phyloP scores from a whole-genome alignment of 2,888 invertebrate genomes.

The Stegophylla sp. region DNA sequence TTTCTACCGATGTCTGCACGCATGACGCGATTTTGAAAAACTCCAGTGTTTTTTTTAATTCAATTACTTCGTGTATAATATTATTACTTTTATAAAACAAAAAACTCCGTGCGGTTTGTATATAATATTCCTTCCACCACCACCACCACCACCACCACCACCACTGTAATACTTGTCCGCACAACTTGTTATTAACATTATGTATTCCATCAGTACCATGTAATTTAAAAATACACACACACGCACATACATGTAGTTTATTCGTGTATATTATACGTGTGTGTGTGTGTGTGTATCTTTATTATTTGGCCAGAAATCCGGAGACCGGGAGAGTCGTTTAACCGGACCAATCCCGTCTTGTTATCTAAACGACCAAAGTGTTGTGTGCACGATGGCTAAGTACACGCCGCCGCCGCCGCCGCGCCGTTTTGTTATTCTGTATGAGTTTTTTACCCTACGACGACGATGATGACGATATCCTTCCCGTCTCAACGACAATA shows the following conservation, averaged over 20 bases:
- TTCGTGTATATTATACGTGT: no score
- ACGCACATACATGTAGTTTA: no score
- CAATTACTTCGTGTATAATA: constrained; percentile 14
- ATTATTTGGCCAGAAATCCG: constrained; percentile 53
- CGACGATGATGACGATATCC: no score
- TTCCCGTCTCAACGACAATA: constrained; percentile 55
- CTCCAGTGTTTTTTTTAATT: constrained; percentile 34
- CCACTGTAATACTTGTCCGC: not conserved
- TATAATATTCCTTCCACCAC: not conserved
- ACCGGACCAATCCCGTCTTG: constrained; percentile 37
- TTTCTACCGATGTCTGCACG: not conserved
- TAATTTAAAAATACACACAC: constrained; percentile 46
- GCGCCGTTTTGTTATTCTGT: constrained; percentile 45
- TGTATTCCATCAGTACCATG: constrained; percentile 4
- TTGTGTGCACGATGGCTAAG: constrained; percentile 28
- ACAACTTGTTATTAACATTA: not conserved
- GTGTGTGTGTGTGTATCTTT: not conserved
- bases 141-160: no score
- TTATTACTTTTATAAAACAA: no score
- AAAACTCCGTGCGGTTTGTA: constrained; percentile 14
- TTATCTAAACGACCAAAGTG: constrained; percentile 56
- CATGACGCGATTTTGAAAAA: constrained; percentile 33
- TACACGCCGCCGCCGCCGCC: not conserved
- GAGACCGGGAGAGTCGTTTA: constrained; percentile 13
- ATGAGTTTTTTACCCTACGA: constrained; percentile 39